phyloP scores from a whole-genome alignment of 2,797 vertebrate genomes.

The Tenualosa thibaudeaui region DNA sequence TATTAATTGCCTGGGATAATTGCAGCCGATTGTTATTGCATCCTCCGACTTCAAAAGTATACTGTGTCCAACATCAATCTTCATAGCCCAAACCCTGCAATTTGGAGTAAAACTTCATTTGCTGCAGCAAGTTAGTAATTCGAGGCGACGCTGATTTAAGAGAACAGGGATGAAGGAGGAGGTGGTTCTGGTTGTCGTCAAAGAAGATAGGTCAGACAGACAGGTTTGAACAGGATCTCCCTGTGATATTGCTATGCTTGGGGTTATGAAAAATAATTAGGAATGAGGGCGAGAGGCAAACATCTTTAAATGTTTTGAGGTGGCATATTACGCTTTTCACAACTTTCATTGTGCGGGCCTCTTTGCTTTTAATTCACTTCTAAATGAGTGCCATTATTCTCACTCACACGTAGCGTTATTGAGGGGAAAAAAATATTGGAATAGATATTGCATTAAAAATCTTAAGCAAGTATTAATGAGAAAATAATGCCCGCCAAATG shows the following conservation, averaged over 20 bases:
- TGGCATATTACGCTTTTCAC: constrained; percentile 75
- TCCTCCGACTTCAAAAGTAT: constrained; percentile 84
- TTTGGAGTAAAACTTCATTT: constrained; percentile 89
- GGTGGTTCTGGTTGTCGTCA: constrained; percentile 64
- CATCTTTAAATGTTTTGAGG: constrained; percentile 66
- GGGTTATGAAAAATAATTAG: constrained; percentile 87
- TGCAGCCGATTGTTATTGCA: constrained; percentile 92
- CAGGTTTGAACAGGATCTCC: constrained; percentile 71
- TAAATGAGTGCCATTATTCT: constrained; percentile 79
- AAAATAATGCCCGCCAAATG: constrained; percentile 64
- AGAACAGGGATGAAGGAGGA: constrained; percentile 53
- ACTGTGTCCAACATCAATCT: constrained; percentile 88
- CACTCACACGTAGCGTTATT: constrained; percentile 66
- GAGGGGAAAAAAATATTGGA: constrained; percentile 48
- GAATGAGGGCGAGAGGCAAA: constrained; percentile 57
- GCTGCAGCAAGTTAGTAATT: constrained; percentile 71
- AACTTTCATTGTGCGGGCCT: constrained; percentile 69
- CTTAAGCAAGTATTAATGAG: constrained; percentile 76
- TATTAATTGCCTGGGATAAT: constrained; percentile 97
- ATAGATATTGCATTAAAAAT: constrained; percentile 69
- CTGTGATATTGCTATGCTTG: constrained; percentile 78
- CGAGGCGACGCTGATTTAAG: constrained; percentile 47
- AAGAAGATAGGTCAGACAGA: constrained; percentile 56
- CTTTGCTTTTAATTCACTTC: constrained; percentile 75
- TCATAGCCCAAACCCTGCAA: constrained; percentile 79